These are phyloP conservation scores for Dendrophyllia cribrosa DNA, from an alignment of 64 coral and sea anemone species.

Conservation along the genomic window DNA sequence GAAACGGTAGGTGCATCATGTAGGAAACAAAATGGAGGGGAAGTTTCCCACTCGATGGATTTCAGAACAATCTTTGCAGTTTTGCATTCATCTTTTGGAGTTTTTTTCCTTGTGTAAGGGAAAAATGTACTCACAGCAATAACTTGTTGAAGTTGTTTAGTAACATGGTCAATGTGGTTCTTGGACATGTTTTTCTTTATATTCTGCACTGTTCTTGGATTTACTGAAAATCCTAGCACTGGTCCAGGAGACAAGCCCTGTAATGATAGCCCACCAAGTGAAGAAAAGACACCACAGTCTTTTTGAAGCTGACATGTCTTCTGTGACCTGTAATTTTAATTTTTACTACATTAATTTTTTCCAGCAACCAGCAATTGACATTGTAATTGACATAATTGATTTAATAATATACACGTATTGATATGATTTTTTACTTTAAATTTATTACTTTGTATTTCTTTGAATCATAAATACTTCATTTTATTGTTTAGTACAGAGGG, in stretches of 20 bases:
- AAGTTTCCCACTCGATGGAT: too few species aligned
- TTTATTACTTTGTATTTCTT: too few species aligned
- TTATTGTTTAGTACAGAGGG: too few species aligned
- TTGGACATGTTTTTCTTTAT: constrained; percentile 43
- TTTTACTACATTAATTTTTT: not conserved
- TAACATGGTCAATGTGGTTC: constrained; percentile 9
- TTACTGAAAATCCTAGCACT: constrained; percentile 54
- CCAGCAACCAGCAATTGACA: not conserved
- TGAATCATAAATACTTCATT: too few species aligned
- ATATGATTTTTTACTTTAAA: too few species aligned
- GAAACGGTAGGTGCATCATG: too few species aligned
- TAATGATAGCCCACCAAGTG: constrained; percentile 33
- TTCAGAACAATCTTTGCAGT: too few species aligned
- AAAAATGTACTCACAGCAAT: not conserved
- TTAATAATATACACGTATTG: constrained; percentile 33
- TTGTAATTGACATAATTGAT: not conserved
- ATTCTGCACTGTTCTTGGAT: constrained; percentile 52
- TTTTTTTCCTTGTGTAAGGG: too few species aligned
- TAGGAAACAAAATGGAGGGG: too few species aligned
- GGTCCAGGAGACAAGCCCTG: constrained; percentile 43
- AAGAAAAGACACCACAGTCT: constrained; percentile 54
- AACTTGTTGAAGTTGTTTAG: constrained; percentile 46
- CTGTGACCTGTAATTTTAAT: too few species aligned
- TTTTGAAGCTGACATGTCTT: constrained; percentile 73
- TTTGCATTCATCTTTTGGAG: too few species aligned